Evolutionary conservation across 2,888 invertebrate species (phyloP).

Genomic region (Muscina levida): DNA sequence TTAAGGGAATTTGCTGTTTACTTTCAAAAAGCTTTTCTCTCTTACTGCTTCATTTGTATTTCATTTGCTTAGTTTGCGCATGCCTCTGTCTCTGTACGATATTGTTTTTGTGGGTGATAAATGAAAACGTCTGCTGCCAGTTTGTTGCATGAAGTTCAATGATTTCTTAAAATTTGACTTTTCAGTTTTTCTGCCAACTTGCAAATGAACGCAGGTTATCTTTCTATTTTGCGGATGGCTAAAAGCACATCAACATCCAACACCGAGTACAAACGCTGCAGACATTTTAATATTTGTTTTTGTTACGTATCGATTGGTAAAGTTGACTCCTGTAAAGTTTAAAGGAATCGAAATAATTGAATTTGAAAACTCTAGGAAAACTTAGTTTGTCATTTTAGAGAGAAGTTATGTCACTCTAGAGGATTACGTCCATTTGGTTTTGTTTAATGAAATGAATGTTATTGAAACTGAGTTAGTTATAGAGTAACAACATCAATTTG

Average conservation of each 20-base stretch:
- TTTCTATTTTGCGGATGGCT: not conserved
- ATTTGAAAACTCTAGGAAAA: not conserved
- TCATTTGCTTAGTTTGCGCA: constrained; percentile 31
- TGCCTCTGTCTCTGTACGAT: not conserved
- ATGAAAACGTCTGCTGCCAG: constrained; percentile 15
- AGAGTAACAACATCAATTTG: constrained; percentile 8
- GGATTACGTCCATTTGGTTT: constrained; percentile 1
- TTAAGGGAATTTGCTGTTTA: constrained; percentile 31
- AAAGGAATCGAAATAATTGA: not conserved
- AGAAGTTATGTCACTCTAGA: no score
- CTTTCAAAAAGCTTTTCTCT: constrained; percentile 28
- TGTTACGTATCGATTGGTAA: constrained; percentile 42
- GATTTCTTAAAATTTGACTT: constrained; percentile 34
- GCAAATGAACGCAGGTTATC: constrained; percentile 3
- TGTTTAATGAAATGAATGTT: not conserved
- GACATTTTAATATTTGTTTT: constrained; percentile 24
- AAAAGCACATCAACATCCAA: no score
- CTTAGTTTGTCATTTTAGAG: no score
- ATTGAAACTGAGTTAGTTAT: not conserved
- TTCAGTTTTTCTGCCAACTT: constrained; percentile 47
- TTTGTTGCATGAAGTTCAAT: constrained; percentile 40
- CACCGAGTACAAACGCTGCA: no score
- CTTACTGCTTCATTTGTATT: constrained; percentile 23
- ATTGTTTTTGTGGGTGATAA: not conserved
- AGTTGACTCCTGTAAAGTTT: not conserved